phyloP scores from a whole-genome alignment of 2,113 vertebrate species.

The Rhinoderma darwinii region DNA sequence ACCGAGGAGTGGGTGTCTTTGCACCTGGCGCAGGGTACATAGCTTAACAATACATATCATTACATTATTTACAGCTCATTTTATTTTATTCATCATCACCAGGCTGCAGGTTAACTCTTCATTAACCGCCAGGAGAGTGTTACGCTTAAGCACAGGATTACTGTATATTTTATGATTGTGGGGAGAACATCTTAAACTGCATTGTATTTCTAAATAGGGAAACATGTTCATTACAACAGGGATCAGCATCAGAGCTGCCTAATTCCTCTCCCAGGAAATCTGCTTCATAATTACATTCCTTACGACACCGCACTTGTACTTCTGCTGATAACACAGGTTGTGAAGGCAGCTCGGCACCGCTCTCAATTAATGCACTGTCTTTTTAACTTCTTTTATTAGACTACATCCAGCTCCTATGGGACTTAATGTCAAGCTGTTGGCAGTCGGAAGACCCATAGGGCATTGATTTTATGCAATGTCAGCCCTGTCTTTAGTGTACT shows the following conservation, averaged over 20 bases:
- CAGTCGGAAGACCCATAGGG: constrained; percentile 66
- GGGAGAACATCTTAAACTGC: constrained; percentile 68
- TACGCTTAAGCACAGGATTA: constrained; percentile 57
- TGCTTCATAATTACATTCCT: constrained; percentile 80
- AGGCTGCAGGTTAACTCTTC: constrained; percentile 79
- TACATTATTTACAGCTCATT: constrained; percentile 87
- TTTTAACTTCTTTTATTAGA: constrained; percentile 80
- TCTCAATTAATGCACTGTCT: constrained; percentile 79
- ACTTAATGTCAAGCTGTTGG: constrained; percentile 65
- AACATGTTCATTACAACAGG: constrained; percentile 76
- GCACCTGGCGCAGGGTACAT: constrained; percentile 91
- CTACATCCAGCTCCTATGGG: constrained; percentile 68
- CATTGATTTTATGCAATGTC: constrained; percentile 65
- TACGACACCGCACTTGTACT: constrained; percentile 74
- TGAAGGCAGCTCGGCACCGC: constrained; percentile 74
- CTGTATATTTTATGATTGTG: constrained; percentile 61
- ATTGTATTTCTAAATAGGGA: constrained; percentile 80
- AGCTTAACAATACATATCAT: constrained; percentile 93
- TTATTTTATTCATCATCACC: constrained; percentile 82
- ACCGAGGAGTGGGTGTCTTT: constrained; percentile 86
- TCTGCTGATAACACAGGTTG: constrained; percentile 85
- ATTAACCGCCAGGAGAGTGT: constrained; percentile 62
- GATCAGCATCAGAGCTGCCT: constrained; percentile 76
- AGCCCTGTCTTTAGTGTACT: constrained; percentile 64
- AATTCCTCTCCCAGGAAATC: constrained; percentile 86